Percentiles rank a stretch among this genome's conserved stretches.
phyloP scores from a whole-genome alignment of 2,113 vertebrate species.

The Rousettus leschenaultii region DNA sequence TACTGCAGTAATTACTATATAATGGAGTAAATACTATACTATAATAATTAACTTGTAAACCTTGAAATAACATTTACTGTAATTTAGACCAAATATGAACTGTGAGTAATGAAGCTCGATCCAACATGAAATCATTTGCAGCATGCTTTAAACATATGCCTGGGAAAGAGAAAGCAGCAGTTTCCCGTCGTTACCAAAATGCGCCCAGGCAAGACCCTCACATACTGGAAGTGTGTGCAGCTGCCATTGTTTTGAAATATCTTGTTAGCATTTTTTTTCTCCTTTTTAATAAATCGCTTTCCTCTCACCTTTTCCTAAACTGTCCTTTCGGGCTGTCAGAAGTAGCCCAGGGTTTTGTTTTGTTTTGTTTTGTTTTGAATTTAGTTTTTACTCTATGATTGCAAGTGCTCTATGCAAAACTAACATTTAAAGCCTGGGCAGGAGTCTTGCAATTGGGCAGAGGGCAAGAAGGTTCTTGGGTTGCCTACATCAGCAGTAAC shows the following conservation, averaged over 20 bases:
- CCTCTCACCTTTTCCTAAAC: conserved; percentile 32
- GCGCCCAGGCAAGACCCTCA: conserved; percentile 40
- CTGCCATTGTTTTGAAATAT: conserved; percentile 57
- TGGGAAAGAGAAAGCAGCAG: conserved; percentile 53
- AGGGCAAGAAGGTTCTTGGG: neutral
- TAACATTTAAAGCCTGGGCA: neutral
- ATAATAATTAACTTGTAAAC: conserved; percentile 81
- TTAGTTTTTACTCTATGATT: conserved; percentile 41
- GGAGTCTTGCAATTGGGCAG: neutral
- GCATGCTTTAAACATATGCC: conserved; percentile 70
- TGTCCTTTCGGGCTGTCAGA: conserved; percentile 33
- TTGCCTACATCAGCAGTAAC: neutral
- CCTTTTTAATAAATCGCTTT: conserved; percentile 47
- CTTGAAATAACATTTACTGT: conserved; percentile 81
- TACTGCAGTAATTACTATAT: conserved; percentile 77
- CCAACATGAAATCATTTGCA: conserved; percentile 73
- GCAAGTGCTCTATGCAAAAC: neutral
- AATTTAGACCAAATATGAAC: conserved; percentile 80
- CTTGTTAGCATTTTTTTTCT: conserved; percentile 36
- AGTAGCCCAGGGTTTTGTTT: neutral
- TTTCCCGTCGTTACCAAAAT: conserved; percentile 49
- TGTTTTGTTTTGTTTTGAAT: conserved; percentile 38
- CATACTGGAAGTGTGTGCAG: neutral
- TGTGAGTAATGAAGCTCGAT: conserved; percentile 78
- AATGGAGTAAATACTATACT: conserved; percentile 79